A percentile compares a stretch with the other conserved stretches of the same genome.
Evolutionary conservation across 2,797 vertebrate genomes (phyloP).

Genomic region (Orestias chungarensis): DNA sequence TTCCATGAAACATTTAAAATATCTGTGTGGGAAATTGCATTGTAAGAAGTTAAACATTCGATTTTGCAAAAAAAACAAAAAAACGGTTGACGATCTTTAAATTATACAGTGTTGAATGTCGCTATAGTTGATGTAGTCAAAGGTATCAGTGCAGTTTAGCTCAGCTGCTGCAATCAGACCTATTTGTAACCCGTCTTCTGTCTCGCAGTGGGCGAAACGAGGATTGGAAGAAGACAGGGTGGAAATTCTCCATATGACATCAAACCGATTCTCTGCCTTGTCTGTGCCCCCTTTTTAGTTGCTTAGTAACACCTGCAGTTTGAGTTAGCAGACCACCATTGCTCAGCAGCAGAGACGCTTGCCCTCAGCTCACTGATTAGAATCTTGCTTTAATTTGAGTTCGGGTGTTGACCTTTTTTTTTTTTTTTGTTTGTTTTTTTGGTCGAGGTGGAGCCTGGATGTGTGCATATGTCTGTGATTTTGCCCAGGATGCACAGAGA

Average conservation of each 20-base stretch:
- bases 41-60: slow-evolving; percentile 23
- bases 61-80: too few relatives aligned
- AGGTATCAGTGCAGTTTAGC: slow-evolving; percentile 7
- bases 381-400: slow-evolving; percentile 67
- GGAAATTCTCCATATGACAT: slow-evolving; percentile 75
- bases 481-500: slow-evolving; percentile 49
- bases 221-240: slow-evolving; percentile 67
- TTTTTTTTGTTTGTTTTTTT: slow-evolving; percentile 10
- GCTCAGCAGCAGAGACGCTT: slow-evolving; percentile 65
- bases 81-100: slow-evolving; percentile 17
- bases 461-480: slow-evolving; percentile 52
- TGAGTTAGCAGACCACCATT: slow-evolving; percentile 70
- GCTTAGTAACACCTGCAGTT: slow-evolving; percentile 85
- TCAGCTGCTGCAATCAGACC: slow-evolving; percentile 32
- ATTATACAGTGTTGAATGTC: neutral
- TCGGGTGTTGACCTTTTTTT: slow-evolving; percentile 50
- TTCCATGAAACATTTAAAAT: slow-evolving; percentile 34
- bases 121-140: slow-evolving; percentile 17
- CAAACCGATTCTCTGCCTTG: slow-evolving; percentile 74
- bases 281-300: slow-evolving; percentile 78
- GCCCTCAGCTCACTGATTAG: slow-evolving; percentile 69
- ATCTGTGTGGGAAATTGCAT: slow-evolving; percentile 2
- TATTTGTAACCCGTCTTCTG: slow-evolving; percentile 35
- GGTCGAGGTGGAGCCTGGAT: slow-evolving; percentile 13
- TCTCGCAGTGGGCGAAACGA: slow-evolving; percentile 43